Evolutionary conservation across 2,113 vertebrate genomes (phyloP).

Genomic region (Hypanus sabinus): DNA sequence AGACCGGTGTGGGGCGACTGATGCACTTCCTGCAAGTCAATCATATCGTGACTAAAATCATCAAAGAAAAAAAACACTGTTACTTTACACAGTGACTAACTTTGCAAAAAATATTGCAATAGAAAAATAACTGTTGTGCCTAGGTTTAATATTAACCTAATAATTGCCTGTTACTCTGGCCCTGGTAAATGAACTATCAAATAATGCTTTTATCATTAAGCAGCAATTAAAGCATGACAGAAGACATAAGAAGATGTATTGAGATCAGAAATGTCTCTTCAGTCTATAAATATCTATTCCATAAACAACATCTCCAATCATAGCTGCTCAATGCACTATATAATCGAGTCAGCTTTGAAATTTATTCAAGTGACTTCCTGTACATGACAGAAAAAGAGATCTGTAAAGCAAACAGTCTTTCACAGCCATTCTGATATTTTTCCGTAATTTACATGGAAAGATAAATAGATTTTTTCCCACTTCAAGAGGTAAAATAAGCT

Average conservation of each 20-base stretch:
- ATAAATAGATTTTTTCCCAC: background rate
- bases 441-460: background rate
- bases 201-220: background rate
- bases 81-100: background rate
- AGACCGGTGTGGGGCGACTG: background rate
- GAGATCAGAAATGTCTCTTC: background rate
- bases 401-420: background rate
- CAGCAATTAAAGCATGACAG: background rate
- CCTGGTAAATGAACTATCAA: background rate
- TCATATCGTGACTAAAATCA: background rate
- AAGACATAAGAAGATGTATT: background rate
- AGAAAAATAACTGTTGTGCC: background rate
- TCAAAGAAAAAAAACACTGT: background rate
- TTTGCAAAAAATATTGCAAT: background rate
- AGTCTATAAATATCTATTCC: background rate
- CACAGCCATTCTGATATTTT: background rate
- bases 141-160: background rate
- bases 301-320: too few species aligned
- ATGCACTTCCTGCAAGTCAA: background rate
- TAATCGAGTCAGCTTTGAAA: too few species aligned
- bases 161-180: background rate
- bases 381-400: background rate
- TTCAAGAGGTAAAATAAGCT: background rate
- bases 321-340: too few species aligned
- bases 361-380: background rate